Evolutionary conservation across 2,113 vertebrate genomes (phyloP).

Genomic region (Nycticorax nycticorax): DNA sequence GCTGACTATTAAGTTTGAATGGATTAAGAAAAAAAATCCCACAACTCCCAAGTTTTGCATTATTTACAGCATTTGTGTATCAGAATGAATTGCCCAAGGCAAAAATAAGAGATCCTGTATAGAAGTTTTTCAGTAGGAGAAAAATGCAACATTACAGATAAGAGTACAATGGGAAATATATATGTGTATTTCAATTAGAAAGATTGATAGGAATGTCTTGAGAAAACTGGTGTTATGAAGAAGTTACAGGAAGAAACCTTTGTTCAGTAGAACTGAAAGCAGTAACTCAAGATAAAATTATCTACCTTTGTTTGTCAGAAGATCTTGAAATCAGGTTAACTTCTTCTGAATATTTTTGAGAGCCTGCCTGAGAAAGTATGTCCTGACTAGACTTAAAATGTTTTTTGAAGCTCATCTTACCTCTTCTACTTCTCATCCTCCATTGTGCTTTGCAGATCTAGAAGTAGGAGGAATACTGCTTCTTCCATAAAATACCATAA

Average conservation of each 20-base stretch:
- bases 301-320: background rate
- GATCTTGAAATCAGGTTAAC: background rate
- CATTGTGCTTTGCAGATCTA: background rate
- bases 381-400: background rate
- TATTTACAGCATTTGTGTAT: constrained; percentile 21
- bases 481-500: background rate
- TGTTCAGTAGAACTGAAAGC: background rate
- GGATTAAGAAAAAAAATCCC: background rate
- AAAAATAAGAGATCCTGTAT: background rate
- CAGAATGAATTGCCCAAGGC: background rate
- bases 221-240: background rate
- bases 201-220: background rate
- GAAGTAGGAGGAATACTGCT: background rate
- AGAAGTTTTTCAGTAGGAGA: background rate
- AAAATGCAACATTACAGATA: background rate
- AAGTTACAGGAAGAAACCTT: background rate
- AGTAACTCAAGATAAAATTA: background rate
- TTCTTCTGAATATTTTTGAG: background rate
- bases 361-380: background rate
- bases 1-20: background rate
- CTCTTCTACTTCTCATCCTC: background rate
- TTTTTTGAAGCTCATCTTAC: background rate
- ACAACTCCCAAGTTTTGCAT: background rate
- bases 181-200: background rate
- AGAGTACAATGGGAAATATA: background rate